These are phyloP conservation scores for Orchesella cincta DNA, from an alignment of 1,140 invertebrate genomes.

Conservation along the genomic window DNA sequence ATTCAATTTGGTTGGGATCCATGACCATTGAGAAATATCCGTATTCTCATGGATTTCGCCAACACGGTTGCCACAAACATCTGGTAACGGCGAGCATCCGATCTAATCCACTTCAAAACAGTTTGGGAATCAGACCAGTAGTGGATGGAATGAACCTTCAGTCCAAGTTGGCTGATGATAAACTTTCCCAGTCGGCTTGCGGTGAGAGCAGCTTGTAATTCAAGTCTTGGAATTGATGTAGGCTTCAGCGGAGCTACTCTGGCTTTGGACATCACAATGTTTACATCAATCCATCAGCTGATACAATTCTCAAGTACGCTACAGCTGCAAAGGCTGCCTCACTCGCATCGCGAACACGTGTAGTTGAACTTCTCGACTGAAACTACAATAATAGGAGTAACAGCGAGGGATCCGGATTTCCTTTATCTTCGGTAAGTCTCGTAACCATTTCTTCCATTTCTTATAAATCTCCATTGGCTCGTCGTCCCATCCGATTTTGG, in stretches of 20 bases:
- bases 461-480: not conserved
- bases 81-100: not conserved
- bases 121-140: constrained; percentile 10
- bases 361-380: constrained; percentile 30
- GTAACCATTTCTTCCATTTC: constrained; percentile 31
- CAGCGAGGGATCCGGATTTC: constrained; percentile 35
- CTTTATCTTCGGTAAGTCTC: not conserved
- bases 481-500: constrained; percentile 42
- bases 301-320: constrained; percentile 28
- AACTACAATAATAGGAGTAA: constrained; percentile 14
- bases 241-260: constrained; percentile 53
- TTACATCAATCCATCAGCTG: not conserved
- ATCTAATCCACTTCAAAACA: not conserved
- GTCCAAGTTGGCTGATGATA: not conserved
- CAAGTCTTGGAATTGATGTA: constrained; percentile 55
- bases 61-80: not conserved
- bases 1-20: constrained; percentile 12
- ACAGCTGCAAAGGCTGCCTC: constrained; percentile 31
- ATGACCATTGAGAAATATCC: not conserved
- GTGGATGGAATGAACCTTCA: not conserved
- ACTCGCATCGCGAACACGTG: constrained; percentile 36
- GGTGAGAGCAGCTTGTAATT: constrained; percentile 55
- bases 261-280: constrained; percentile 52
- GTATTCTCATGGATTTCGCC: constrained; percentile 9
- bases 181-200: constrained; percentile 39